Conservation (phyloP, 2,888 invertebrate genomes). For the Acleris laterana region DNA sequence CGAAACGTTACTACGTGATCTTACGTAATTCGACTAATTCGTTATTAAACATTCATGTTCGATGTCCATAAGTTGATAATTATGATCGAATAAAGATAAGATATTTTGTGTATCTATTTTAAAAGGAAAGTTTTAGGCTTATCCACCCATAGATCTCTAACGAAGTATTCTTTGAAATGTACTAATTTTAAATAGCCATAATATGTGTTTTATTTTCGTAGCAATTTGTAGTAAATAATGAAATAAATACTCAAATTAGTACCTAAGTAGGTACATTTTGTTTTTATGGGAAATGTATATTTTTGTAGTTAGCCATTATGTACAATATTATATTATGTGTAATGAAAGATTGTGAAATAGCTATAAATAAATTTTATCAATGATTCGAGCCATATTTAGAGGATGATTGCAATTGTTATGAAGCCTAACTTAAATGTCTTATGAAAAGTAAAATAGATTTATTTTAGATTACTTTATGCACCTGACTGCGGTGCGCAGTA, state of each 20-base stretch:
- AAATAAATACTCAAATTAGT: conserved; percentile 39
- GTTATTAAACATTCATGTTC: too few relatives aligned
- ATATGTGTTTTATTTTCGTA: conserved; percentile 33
- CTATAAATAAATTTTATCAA: conserved; percentile 55
- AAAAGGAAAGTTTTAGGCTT: conserved; percentile 17
- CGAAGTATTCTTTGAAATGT: conserved; percentile 44
- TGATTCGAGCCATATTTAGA: conserved; percentile 75
- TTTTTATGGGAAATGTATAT: conserved; percentile 37
- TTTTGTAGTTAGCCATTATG: conserved; percentile 44
- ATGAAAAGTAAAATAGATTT: conserved; percentile 61
- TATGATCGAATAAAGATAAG: conserved; percentile 1
- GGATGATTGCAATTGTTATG: conserved; percentile 54
- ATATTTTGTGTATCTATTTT: conserved; percentile 12
- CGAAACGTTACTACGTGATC: too few relatives aligned
- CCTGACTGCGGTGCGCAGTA: conserved; percentile 62
- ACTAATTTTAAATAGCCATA: conserved; percentile 42
- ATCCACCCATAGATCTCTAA: conserved; percentile 48
- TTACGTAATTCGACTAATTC: too few relatives aligned
- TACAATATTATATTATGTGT: conserved; percentile 55
- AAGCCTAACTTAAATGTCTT: conserved; percentile 81
- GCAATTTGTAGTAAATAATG: conserved; percentile 30
- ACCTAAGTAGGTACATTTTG: conserved; percentile 36
- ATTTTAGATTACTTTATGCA: conserved; percentile 58
- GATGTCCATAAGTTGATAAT: background rate
- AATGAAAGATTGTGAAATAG: conserved; percentile 49